Percentiles rank a stretch among this genome's conserved stretches.
These are phyloP conservation scores for Anolis sagrei DNA, from an alignment of 2,113 vertebrate species.

Conservation along the genomic window DNA sequence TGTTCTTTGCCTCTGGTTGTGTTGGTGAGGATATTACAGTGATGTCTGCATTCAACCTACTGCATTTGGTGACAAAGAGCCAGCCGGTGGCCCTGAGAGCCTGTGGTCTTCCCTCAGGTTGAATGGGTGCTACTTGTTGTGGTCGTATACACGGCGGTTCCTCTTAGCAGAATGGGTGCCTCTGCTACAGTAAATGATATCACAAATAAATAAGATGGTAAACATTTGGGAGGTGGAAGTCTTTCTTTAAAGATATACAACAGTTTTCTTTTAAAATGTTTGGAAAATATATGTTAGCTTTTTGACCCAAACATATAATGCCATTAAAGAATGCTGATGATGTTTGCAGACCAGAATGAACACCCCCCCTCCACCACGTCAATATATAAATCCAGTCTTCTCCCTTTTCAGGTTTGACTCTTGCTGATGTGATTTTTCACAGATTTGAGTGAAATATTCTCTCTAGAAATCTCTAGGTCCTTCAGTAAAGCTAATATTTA, in stretches of 20 bases:
- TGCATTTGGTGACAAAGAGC: constrained; percentile 98
- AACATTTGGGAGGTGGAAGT: constrained; percentile 61
- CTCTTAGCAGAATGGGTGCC: constrained; percentile 75
- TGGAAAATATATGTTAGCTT: constrained; percentile 56
- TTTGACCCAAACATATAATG: constrained; percentile 34
- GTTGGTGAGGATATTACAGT: constrained; percentile 87
- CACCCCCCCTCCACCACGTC: not conserved
- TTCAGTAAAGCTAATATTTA: too few species aligned
- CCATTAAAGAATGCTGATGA: constrained; percentile 37
- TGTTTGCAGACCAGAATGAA: constrained; percentile 46
- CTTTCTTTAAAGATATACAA: constrained; percentile 54
- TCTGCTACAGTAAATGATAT: constrained; percentile 81
- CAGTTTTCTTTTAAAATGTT: constrained; percentile 45
- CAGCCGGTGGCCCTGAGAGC: constrained; percentile 94
- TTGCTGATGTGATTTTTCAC: too few species aligned
- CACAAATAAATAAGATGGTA: constrained; percentile 41
- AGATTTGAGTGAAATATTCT: too few species aligned
- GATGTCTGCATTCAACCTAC: constrained; percentile 99
- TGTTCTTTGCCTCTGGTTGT: constrained; percentile 82
- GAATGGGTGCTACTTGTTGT: constrained; percentile 89
- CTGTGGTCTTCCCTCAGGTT: constrained; percentile 99
- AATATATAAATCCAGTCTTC: too few species aligned
- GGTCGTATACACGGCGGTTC: constrained; percentile 72
- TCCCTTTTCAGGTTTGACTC: too few species aligned
- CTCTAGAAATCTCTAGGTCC: too few species aligned